Percentiles rank a stretch among this genome's conserved stretches.
These are phyloP conservation scores for Gymnocephalus cernua DNA, from an alignment of 2,113 vertebrate genomes.

Conservation along the genomic window DNA sequence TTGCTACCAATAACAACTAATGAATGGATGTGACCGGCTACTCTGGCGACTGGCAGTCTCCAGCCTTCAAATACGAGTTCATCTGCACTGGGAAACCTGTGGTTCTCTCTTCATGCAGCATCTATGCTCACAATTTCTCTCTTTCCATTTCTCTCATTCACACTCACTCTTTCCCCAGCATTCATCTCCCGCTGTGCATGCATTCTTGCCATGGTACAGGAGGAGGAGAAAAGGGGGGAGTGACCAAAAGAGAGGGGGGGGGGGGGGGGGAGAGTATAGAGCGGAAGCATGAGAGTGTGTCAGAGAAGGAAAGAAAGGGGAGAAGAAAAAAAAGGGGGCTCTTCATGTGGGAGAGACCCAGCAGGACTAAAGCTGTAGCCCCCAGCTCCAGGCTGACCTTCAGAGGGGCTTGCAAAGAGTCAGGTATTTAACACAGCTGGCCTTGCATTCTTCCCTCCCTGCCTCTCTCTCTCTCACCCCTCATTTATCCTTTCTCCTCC, in stretches of 20 bases:
- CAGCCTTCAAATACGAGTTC: neutral
- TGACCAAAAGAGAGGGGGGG: neutral
- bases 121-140: conserved; percentile 60
- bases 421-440: conserved; percentile 89
- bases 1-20: neutral
- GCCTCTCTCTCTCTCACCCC: conserved; percentile 66
- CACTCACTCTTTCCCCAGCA: conserved; percentile 56
- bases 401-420: conserved; percentile 83
- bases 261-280: conserved; percentile 12
- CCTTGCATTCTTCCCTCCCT: conserved; percentile 85
- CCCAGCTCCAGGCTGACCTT: conserved; percentile 82
- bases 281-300: conserved; percentile 55
- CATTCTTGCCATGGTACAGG: conserved; percentile 68
- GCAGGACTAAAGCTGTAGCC: conserved; percentile 83
- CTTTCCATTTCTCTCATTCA: conserved; percentile 59
- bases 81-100: conserved; percentile 70
- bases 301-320: conserved; percentile 57
- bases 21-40: conserved; percentile 44
- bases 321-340: conserved; percentile 26
- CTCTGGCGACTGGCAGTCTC: conserved; percentile 42
- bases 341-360: conserved; percentile 70
- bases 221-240: conserved; percentile 32
- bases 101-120: conserved; percentile 51
- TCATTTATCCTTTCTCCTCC: conserved; percentile 76
- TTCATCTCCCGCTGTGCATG: conserved; percentile 72